Evolutionary conservation across 2,113 vertebrate species (phyloP).

Genomic region (Chinchilla lanigera): DNA sequence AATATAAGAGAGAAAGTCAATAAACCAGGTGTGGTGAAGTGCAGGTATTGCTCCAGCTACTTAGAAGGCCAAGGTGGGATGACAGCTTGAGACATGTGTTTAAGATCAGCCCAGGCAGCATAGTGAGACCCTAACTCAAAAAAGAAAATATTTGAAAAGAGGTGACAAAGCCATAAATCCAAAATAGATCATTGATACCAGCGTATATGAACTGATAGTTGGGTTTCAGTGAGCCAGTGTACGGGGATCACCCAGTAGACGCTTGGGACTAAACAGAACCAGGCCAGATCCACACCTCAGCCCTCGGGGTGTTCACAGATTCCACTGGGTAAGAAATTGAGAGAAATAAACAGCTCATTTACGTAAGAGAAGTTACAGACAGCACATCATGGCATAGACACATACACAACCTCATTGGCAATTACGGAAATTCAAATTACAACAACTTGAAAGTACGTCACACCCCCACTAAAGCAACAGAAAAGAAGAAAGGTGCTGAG

Average conservation of each 20-base stretch:
- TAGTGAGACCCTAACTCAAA: background rate
- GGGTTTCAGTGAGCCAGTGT: background rate
- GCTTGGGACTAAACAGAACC: background rate
- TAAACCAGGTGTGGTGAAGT: background rate
- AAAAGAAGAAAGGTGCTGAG: background rate
- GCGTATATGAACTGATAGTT: background rate
- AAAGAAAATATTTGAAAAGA: background rate
- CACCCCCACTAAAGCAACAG: background rate
- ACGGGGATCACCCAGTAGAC: background rate
- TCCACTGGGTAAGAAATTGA: background rate
- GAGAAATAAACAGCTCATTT: background rate
- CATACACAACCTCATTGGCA: background rate
- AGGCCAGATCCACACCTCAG: background rate
- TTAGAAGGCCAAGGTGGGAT: background rate
- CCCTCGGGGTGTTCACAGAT: background rate
- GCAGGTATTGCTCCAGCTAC: too few species aligned
- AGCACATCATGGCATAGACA: background rate
- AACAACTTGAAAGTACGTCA: background rate
- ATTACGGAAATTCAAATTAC: conserved; percentile 2
- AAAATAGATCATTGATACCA: background rate
- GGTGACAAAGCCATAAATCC: background rate
- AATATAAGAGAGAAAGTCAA: background rate
- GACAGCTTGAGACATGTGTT: background rate
- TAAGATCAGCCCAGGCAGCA: background rate
- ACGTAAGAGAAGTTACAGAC: background rate